Conservation (phyloP, 2,888 invertebrate species). For the Spicauda simplicius region DNA sequence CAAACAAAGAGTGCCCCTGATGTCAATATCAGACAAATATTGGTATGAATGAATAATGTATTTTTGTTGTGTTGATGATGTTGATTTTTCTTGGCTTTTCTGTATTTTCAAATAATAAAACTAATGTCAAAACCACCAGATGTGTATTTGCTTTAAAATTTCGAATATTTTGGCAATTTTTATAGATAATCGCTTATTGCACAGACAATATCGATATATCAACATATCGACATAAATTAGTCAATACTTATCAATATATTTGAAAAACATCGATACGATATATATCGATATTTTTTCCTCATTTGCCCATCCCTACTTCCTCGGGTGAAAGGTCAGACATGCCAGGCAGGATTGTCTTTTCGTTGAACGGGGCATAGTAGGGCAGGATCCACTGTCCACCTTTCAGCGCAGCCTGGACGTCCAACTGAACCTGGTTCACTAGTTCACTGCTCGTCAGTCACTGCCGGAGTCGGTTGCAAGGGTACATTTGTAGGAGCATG, state of each 20-base stretch:
- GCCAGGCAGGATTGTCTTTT: slow-evolving; percentile 89
- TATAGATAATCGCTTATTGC: slow-evolving; percentile 27
- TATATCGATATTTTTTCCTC: no score
- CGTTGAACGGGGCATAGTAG: slow-evolving; percentile 91
- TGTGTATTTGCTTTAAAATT: slow-evolving; percentile 41
- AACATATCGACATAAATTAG: no score
- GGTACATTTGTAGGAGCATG: slow-evolving; percentile 41
- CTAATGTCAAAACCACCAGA: slow-evolving; percentile 36
- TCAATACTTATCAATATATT: no score
- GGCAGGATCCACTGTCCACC: slow-evolving; percentile 93
- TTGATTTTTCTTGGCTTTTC: slow-evolving; percentile 23
- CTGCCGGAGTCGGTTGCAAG: slow-evolving; percentile 43
- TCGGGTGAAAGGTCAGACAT: slow-evolving; percentile 88
- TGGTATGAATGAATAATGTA: slow-evolving; percentile 45
- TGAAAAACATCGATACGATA: no score
- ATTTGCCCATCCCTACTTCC: no score
- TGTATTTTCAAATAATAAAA: slow-evolving; percentile 37
- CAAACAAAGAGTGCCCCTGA: slow-evolving; percentile 44
- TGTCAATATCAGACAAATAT: slow-evolving; percentile 50
- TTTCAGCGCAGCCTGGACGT: slow-evolving; percentile 86
- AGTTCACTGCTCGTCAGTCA: slow-evolving; percentile 69
- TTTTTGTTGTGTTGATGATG: slow-evolving; percentile 26
- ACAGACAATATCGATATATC: no score
- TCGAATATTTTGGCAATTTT: slow-evolving; percentile 38
- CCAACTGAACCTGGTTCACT: slow-evolving; percentile 79